Evolutionary conservation across 2,888 invertebrate genomes (phyloP).

Genomic region (Tipula helvola): DNA sequence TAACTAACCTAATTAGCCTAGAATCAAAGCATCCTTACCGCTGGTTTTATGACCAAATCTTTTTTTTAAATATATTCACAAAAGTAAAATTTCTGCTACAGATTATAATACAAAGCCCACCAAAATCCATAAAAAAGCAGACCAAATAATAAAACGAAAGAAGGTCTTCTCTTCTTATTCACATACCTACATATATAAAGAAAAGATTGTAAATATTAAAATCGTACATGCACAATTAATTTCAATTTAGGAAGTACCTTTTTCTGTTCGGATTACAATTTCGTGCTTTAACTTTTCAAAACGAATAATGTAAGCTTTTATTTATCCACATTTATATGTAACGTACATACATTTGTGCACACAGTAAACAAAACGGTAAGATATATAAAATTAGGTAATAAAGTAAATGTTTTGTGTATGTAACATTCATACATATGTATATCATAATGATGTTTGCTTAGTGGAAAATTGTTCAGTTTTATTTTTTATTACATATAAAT

Average conservation of each 20-base stretch:
- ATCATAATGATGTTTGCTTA: neutral
- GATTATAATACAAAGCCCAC: too few species aligned
- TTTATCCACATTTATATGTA: neutral
- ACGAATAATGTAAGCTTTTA: neutral
- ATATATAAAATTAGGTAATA: neutral
- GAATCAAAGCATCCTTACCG: too few species aligned
- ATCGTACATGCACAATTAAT: neutral
- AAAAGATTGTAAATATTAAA: neutral
- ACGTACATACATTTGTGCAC: neutral
- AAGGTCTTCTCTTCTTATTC: too few species aligned
- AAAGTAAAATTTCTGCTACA: too few species aligned
- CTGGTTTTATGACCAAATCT: too few species aligned
- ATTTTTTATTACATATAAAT: conserved; percentile 1
- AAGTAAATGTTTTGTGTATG: neutral
- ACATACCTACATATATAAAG: neutral
- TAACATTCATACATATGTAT: neutral
- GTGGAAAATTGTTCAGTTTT: neutral
- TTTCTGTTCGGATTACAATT: neutral
- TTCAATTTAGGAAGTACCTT: conserved; percentile 4
- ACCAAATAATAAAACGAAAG: neutral
- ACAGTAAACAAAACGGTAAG: neutral
- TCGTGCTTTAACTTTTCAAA: neutral
- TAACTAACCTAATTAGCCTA: too few species aligned
- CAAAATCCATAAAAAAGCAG: too few species aligned
- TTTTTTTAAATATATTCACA: too few species aligned